These are phyloP conservation scores for Cyprinus carpio DNA, from an alignment of 2,113 vertebrate species.

Conservation along the genomic window DNA sequence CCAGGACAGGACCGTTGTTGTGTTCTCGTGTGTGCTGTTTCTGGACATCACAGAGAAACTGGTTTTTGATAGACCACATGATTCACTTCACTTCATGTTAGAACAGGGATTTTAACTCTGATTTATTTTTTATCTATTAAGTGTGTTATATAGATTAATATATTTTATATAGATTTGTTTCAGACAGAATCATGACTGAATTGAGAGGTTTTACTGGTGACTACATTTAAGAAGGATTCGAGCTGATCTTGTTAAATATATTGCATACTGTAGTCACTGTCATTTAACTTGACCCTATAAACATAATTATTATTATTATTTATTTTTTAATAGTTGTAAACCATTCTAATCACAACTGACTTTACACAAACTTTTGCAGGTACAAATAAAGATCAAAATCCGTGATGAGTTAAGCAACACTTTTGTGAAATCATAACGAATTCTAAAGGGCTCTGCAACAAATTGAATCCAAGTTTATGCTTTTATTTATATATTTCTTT, in stretches of 20 bases:
- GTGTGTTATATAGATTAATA: background rate
- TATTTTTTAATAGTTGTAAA: background rate
- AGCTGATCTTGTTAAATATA: background rate
- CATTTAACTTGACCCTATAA: background rate
- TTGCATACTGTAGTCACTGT: background rate
- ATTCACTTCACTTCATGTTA: constrained; percentile 81
- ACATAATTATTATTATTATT: background rate
- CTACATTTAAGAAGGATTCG: background rate
- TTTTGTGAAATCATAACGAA: constrained; percentile 30
- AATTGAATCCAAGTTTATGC: background rate
- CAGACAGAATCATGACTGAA: background rate
- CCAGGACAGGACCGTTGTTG: background rate
- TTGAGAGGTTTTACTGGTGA: background rate
- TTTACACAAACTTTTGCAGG: constrained; percentile 22
- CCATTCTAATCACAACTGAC: background rate
- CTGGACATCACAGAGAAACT: constrained; percentile 83
- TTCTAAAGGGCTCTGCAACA: background rate
- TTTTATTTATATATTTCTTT: constrained; percentile 3
- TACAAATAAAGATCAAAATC: constrained; percentile 53
- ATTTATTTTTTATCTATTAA: background rate
- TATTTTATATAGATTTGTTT: no score
- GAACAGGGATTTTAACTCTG: constrained; percentile 68
- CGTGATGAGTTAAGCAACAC: constrained; percentile 29
- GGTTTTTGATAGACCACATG: constrained; percentile 77
- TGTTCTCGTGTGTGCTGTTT: constrained; percentile 57